These are phyloP conservation scores for Odobenus rosmarus DNA, from an alignment of 2,113 vertebrate species.

Conservation along the genomic window DNA sequence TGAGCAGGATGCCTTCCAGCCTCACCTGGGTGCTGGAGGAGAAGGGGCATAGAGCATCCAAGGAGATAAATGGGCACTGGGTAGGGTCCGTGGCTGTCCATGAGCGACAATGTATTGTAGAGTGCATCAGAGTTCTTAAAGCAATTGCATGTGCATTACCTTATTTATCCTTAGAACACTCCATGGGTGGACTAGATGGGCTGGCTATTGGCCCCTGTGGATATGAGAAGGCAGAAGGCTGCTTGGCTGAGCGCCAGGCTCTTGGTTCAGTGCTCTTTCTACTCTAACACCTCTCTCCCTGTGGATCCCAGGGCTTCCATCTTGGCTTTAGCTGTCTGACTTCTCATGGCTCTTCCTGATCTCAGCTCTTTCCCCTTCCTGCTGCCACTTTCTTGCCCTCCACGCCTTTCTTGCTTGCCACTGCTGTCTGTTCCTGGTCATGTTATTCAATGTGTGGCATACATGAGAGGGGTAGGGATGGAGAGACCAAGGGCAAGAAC, in stretches of 20 bases:
- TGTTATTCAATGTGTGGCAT: not conserved
- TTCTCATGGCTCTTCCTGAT: not conserved
- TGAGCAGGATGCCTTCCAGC: not conserved
- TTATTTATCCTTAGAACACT: not conserved
- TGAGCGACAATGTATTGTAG: not conserved
- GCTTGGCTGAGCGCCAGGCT: not conserved
- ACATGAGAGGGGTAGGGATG: not conserved
- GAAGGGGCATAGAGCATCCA: too few relatives aligned
- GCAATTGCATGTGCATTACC: not conserved
- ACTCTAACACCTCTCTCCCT: not conserved
- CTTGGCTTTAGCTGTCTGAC: not conserved
- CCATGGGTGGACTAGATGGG: not conserved
- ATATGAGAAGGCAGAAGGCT: not conserved
- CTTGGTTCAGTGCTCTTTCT: not conserved
- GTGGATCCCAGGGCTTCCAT: not conserved
- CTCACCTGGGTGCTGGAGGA: not conserved
- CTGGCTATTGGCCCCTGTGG: not conserved
- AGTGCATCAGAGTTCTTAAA: not conserved
- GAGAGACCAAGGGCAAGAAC: not conserved
- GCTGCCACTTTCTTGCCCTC: not conserved
- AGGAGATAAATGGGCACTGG: not conserved
- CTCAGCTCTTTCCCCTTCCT: not conserved
- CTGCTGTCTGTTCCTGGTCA: not conserved
- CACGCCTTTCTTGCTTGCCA: accelerated
- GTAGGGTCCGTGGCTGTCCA: not conserved